Evolutionary conservation across 2,888 invertebrate species (phyloP).

Genomic region (Melikaiella ostensackeni): DNA sequence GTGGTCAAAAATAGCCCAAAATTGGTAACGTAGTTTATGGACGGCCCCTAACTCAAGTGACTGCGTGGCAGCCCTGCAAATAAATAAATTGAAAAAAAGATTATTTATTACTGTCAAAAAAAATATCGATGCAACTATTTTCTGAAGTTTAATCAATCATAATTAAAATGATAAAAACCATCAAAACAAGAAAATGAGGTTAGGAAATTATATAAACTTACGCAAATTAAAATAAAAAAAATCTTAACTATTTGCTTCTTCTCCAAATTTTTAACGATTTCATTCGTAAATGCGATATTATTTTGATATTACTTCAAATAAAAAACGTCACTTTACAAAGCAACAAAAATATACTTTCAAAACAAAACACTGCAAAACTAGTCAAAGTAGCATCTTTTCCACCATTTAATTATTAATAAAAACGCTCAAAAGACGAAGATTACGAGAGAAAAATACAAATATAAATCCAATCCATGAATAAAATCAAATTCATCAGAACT

Average conservation of each 20-base stretch:
- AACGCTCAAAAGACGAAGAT: neutral
- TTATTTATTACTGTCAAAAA: too few species aligned
- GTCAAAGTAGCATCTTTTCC: neutral
- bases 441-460: neutral
- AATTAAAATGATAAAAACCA: too few species aligned
- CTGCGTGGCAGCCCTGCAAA: too few species aligned
- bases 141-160: too few species aligned
- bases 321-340: neutral
- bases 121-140: too few species aligned
- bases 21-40: too few species aligned
- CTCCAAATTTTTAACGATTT: neutral
- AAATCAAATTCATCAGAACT: neutral
- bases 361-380: neutral
- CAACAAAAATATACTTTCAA: neutral
- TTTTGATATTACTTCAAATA: too few species aligned
- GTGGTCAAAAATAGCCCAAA: too few species aligned
- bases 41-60: too few species aligned
- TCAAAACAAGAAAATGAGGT: too few species aligned
- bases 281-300: neutral
- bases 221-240: neutral
- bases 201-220: neutral
- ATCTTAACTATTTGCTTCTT: neutral
- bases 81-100: too few species aligned
- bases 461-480: neutral
- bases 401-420: neutral